phyloP scores from a whole-genome alignment of 2,888 invertebrate species.

The Sinohyriopsis cumingii region DNA sequence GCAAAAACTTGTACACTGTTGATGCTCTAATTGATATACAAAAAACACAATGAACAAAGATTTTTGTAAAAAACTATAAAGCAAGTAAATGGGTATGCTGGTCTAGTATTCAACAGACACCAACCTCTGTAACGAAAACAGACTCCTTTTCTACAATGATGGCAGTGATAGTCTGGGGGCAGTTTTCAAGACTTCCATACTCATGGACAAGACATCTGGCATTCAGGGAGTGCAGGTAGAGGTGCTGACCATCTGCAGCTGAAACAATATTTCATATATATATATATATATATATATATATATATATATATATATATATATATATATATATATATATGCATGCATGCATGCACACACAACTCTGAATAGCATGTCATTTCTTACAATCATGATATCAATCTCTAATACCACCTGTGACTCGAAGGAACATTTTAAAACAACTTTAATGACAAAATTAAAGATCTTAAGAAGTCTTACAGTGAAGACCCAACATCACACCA shows the following conservation, averaged over 20 bases:
- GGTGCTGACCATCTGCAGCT: conserved; percentile 93
- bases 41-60: too few species aligned
- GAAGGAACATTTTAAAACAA: too few species aligned
- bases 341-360: background rate
- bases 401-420: too few species aligned
- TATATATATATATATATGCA: conserved; percentile 5
- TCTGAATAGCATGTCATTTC: too few species aligned
- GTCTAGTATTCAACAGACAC: too few species aligned
- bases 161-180: conserved; percentile 83
- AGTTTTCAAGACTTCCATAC: conserved; percentile 86
- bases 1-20: too few species aligned
- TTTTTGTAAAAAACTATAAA: background rate
- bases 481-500: too few species aligned
- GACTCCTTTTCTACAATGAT: conserved; percentile 90
- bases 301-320: conserved; percentile 8
- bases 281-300: conserved; percentile 6
- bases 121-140: conserved; percentile 84
- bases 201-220: conserved; percentile 89
- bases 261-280: conserved; percentile 27
- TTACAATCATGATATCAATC: too few species aligned
- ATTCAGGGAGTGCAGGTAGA: conserved; percentile 92
- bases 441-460: too few species aligned
- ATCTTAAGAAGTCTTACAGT: too few species aligned
- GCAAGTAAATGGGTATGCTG: too few species aligned
- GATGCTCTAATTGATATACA: too few species aligned